Base-by-base conservation (phyloP, 2,888 invertebrate genomes). In the Girardia tigrina region DNA sequence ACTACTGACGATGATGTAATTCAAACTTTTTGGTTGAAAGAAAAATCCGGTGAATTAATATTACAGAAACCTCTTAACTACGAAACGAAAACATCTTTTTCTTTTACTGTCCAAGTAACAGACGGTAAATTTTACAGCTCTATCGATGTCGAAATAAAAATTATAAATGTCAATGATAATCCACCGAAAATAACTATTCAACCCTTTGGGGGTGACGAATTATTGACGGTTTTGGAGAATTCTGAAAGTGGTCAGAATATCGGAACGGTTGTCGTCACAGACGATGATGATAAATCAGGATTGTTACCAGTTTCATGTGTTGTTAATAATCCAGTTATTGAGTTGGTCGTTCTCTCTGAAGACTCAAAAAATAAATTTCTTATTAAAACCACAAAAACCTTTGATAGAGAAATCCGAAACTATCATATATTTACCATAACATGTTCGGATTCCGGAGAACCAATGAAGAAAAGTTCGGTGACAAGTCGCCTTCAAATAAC, bases 161-260 rank as follows among this genome's bases (percentile, higher is more conserved):
- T 77, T 0, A n/a, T 71, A 14, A 77, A 77, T 71, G 29, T 77
- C n/a, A 77, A 77, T 42, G 77, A 77, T 36, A 77, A 77, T 28
- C n/a, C 76, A n/a, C 77, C 77, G 1, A 29, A 29, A 28, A 77
- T 77, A 23, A 28, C 76, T 4, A 42, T 77, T 20, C 75, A 77
- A 28, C 16, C 76, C 2, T 42, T 76, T 75, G 8, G 26, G 6
- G 76, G 42, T 23, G 56, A n/a, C 8, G 26, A 75, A 8, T 29
- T 71, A 20, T 42, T 77, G 8, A 27, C 29, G 1, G 71, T 77
- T 12, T 8, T 1, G 14, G 77, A 77, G 56, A 77, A 77, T 23
- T 29, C 27, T 2, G 27, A 71, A 56, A 23, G 42, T 16, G 72
- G 72, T 12, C 28, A 20, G 16, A 29, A 77, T 23, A 77, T 77